Base-by-base conservation (phyloP, 53 echinoderm and acorn worm species). In the Echinarachnius parma region DNA sequence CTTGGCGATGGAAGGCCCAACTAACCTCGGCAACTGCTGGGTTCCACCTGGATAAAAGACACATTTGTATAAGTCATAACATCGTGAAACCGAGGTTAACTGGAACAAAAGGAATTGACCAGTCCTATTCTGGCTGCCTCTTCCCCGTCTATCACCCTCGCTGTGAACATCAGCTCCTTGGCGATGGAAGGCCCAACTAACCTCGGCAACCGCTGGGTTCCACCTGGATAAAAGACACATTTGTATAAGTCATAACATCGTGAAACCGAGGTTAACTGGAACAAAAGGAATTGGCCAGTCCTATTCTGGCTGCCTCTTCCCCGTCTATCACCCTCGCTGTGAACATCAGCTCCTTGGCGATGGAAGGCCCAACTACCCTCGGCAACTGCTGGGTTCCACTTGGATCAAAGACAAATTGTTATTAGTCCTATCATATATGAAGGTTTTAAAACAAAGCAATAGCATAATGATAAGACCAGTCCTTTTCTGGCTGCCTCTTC, bases 81-180 rank as follows among this genome's bases (percentile, higher is more conserved):
- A n/a, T n/a, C n/a, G n/a, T n/a, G n/a, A n/a, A n/a, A n/a, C n/a
- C n/a, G n/a, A n/a, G n/a, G n/a, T n/a, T n/a, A n/a, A n/a, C n/a
- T n/a, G n/a, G n/a, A n/a, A n/a, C n/a, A n/a, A n/a, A n/a, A n/a
- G n/a, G n/a, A n/a, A n/a, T 91, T 98, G 28, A 91, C 91, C 47
- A 98, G 69, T 49, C 91, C 98, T 4, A 91, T 75, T 26, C 78
- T 76, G n/a, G 76, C 87, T 20, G 98, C 98, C 49, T 98, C 88
- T 5, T 59, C 15, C 19, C 98, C 98, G 59, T 98, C 88, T 13
- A 98, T 9, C 21, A 83, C 84, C 27, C 80, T 74, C 16, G 79
- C 98, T 24, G 98, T 88, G 36, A 86, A 98, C 58, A 98, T 98
- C 31, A 98, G 83, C 61, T 98, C 98, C 61, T 91, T 91, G 28